Percentiles rank a stretch among this genome's conserved stretches.
These are phyloP conservation scores for Lamellibrachia luymesi DNA, from an alignment of 1,140 invertebrate genomes.

Conservation along the genomic window DNA sequence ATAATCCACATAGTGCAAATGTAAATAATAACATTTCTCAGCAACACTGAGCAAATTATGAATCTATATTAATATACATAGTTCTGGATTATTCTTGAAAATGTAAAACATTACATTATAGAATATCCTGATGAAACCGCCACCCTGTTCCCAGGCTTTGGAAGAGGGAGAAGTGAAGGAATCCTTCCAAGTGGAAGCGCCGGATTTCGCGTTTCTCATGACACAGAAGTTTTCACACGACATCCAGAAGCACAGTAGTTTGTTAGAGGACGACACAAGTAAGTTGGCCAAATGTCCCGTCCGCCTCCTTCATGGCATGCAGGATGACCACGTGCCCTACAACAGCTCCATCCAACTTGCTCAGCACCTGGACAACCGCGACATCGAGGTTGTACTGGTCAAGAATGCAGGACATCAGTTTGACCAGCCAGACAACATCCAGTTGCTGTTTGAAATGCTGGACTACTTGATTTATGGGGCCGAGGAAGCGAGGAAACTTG, in stretches of 20 bases:
- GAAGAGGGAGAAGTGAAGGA: not conserved
- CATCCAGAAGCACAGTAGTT: not conserved
- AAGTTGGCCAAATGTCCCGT: conserved; percentile 10
- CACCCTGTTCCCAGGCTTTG: not conserved
- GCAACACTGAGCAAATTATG: no score
- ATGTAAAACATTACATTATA: not conserved
- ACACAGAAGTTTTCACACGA: conserved; percentile 7
- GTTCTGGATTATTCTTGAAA: not conserved
- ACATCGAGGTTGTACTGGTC: conserved; percentile 17
- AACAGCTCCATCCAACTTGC: conserved; percentile 14
- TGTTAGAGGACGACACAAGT: not conserved
- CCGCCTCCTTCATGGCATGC: conserved; percentile 21
- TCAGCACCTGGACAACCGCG: not conserved
- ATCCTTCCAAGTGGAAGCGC: not conserved
- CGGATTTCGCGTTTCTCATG: not conserved
- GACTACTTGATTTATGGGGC: conserved; percentile 16
- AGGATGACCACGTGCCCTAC: conserved; percentile 22
- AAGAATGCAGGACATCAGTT: conserved; percentile 21
- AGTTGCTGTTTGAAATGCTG: conserved; percentile 18
- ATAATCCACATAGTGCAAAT: no score
- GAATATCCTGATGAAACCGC: no score
- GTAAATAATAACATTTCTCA: no score
- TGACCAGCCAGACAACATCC: conserved; percentile 17
- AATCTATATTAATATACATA: no score
- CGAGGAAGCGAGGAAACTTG: conserved; percentile 22